Evolutionary conservation across 2,797 vertebrate genomes (phyloP), one percentile per base, ranked within the genome.

Genomic region (Danio aesculapii): DNA sequence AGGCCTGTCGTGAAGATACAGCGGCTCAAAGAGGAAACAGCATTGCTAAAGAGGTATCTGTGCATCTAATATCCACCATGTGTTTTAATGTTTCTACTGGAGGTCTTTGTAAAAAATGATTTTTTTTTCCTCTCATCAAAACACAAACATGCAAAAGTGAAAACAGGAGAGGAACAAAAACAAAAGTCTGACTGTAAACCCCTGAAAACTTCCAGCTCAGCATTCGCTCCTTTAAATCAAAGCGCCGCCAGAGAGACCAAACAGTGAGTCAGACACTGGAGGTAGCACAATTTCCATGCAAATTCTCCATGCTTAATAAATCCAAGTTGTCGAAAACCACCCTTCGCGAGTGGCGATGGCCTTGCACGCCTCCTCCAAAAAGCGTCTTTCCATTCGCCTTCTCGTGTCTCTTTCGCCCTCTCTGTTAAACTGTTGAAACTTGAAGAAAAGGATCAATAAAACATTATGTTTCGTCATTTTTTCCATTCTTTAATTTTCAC

Each of bases 401-500:
- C 47, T 6, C 12, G 30, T 53, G 50, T 53, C 50, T 53, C 14
- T 53, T 10, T 30, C 30, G 30, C 75, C 74, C 81, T 86, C 66
- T 49, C 70, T 80, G 84, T 87, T 70, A 68, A 75, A 75, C 85
- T 87, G 77, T 78, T 78, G 83, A 90, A 85, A 91, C 87, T 83
- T 59, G 75, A 81, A 84, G 76, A 83, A 85, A 86, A 88, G 75
- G 72, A 84, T 85, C 85, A 90, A 91, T 87, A 88, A 93, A 93
- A 94, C 86, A 87, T 92, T 92, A 87, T 84, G 91, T 93, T 93
- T 93, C 90, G 92, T 90, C 86, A 92, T 93, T 93, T 94, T 74
- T 94, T 94, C 93, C 94, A 94, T 94, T 92, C 91, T 93, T 94
- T 94, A 93, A 94, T 94, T 94, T 94, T 93, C 85, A 93, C 93